Base-by-base conservation (phyloP, 2,113 vertebrate genomes). In the Oreochromis spilurus region DNA sequence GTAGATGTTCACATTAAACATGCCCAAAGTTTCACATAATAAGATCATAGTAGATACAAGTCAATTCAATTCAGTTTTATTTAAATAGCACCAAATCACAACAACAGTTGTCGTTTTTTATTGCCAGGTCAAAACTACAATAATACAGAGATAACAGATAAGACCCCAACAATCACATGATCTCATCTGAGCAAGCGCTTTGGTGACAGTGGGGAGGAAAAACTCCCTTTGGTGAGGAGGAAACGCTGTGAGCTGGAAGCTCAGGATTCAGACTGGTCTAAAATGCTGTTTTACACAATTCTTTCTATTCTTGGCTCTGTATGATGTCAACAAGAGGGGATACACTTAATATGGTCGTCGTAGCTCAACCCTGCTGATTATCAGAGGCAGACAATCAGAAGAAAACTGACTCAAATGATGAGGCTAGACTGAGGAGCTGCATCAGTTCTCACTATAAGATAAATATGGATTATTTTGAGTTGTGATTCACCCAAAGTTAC, bases 251-350 rank as follows among this genome's bases (percentile, higher is more conserved):
- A 1, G 0, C 31, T 0, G 60, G 17, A 36, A 36, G 60, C 21
- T 75, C 40, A 0, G 4, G 0, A 29, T 50, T 19, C 16, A 50
- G 43, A 77, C 1, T 50, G 43, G 16, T 31, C 0, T 29, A 75
- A 72, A 0, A 48, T 0, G 14, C 40, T 11, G 40, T 75, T 75
- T 75, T 26, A 1, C 1, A 26, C 9, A 75, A 1, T 48, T 48
- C 2, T 19, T 48, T 48, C 70, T 75, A 29, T 45, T 48, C 14
- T 29, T 75, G 43, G 43, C 0, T 75, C 14, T 12, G 40, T 9
- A 3, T 48, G 67, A 75, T 26, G 40, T 72, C 40, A 72, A 19
- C 4, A 75, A 0, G 43, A 50, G 24, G 70, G 2, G 24, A 75
- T 12, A 48, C 16, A 2, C 43, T 75, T 31, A 75, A 50, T 19